Base-by-base conservation (phyloP, 2,797 vertebrate genomes). In the Otolemur crassicaudatus region DNA sequence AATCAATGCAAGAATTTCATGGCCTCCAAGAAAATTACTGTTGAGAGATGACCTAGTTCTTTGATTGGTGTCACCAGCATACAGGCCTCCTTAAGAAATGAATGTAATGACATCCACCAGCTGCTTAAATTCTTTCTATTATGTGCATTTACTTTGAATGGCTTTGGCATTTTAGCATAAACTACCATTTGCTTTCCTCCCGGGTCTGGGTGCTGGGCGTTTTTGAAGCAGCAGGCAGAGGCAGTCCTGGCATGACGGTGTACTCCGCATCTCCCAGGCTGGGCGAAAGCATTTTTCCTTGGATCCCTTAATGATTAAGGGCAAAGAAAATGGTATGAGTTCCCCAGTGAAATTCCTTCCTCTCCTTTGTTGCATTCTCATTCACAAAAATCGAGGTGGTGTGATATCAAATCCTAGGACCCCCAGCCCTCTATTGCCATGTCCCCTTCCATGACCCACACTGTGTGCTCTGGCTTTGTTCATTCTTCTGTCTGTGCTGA, bases 121-220 rank as follows among this genome's bases (percentile, higher is more conserved):
- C 97, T 69, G 98, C 98, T 98, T 98, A 98, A 98, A 97, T 98
- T 98, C 97, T 97, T 98, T 98, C 97, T 97, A 85, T 97, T 98
- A 98, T 94, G 97, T 93, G 87, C 94, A 98, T 98, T 97, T 98
- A 5, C 98, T 98, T 98, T 98, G 97, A 98, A 98, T 98, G 97
- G 98, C 97, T 98, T 98, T 98, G 98, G 96, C 96, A 93, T 98
- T 98, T 98, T 98, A 98, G 97, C 98, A 98, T 98, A 98, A 98
- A 98, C 94, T 96, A 98, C 89, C 95, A 97, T 97, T 98, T 98
- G 97, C 96, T 98, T 98, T 98, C 98, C 98, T 97, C 95, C 97
- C 83, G 96, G 97, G 94, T 96, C 97, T 98, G 98, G 96, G 94
- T 96, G 97, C 97, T 97, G 98, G 98, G 98, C 97, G 97, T 98